A percentile compares a stretch with the other conserved stretches of the same genome.
These are phyloP conservation scores for Cisticola juncidis DNA, from an alignment of 2,113 vertebrate species.

Conservation along the genomic window DNA sequence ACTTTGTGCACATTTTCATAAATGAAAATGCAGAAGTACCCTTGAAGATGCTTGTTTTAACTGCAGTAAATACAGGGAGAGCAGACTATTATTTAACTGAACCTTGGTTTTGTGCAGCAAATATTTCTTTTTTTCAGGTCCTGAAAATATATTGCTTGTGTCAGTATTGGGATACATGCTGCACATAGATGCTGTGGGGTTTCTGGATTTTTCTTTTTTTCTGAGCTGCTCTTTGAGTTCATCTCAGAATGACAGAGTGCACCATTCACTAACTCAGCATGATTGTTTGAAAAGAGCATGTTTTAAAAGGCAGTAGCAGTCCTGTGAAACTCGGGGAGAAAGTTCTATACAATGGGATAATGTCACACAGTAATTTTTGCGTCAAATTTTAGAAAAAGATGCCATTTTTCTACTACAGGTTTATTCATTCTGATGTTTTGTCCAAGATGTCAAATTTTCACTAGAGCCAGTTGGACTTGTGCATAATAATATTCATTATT, in stretches of 20 bases:
- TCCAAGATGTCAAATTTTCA: not conserved
- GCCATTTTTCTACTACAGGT: not conserved
- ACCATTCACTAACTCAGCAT: not conserved
- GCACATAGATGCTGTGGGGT: not conserved
- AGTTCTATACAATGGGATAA: not conserved
- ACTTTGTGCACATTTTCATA: not conserved
- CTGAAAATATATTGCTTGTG: not conserved
- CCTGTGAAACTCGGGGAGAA: not conserved
- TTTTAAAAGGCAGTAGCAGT: not conserved
- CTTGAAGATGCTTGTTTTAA: not conserved
- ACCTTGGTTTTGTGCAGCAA: not conserved
- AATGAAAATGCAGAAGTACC: not conserved
- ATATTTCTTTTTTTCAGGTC: not conserved
- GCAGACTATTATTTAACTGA: not conserved
- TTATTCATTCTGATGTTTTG: not conserved
- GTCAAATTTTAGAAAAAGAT: not conserved
- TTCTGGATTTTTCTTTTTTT: not conserved
- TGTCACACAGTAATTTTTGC: not conserved
- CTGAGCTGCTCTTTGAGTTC: not conserved
- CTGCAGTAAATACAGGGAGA: not conserved
- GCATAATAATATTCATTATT: not conserved
- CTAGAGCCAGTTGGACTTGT: not conserved
- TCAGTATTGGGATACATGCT: not conserved
- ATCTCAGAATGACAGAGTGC: not conserved
- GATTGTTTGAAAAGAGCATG: not conserved